A percentile compares a stretch with the other conserved stretches of the same genome.
Conservation (phyloP, 2,888 invertebrate species). For the Chymomyza fuscimana region DNA sequence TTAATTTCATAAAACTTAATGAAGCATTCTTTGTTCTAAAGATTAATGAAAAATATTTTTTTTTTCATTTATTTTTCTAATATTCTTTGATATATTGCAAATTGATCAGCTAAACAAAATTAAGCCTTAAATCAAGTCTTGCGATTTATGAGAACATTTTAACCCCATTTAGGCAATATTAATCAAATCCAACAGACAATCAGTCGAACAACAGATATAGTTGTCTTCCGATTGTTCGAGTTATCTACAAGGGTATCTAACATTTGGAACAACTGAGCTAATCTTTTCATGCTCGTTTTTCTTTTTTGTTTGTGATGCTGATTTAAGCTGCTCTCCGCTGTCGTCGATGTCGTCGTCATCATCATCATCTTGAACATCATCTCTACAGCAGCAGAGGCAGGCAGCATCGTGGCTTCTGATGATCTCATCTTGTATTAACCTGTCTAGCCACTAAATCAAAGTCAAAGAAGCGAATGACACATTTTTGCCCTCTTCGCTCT, state of each 20-base stretch:
- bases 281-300: not conserved
- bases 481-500: conserved; percentile 50
- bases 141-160: no score
- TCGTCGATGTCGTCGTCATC: conserved; percentile 38
- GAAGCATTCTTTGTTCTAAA: no score
- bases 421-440: conserved; percentile 70
- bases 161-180: no score
- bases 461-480: conserved; percentile 69
- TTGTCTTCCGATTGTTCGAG: not conserved
- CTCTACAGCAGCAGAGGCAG: conserved; percentile 32
- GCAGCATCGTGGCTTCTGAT: conserved; percentile 37
- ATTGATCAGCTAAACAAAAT: no score
- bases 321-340: conserved; percentile 2
- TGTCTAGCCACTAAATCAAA: conserved; percentile 74
- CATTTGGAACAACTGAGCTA: not conserved
- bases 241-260: not conserved
- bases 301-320: not conserved
- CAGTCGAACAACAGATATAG: not conserved
- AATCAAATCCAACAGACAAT: not conserved
- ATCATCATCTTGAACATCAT: conserved; percentile 21
- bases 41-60: no score
- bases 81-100: no score
- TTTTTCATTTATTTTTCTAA: no score
- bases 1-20: no score
- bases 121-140: no score